Evolutionary conservation across 2,797 vertebrate genomes (phyloP), one percentile per base, ranked within the genome.

Genomic region (Gastrophryne carolinensis): DNA sequence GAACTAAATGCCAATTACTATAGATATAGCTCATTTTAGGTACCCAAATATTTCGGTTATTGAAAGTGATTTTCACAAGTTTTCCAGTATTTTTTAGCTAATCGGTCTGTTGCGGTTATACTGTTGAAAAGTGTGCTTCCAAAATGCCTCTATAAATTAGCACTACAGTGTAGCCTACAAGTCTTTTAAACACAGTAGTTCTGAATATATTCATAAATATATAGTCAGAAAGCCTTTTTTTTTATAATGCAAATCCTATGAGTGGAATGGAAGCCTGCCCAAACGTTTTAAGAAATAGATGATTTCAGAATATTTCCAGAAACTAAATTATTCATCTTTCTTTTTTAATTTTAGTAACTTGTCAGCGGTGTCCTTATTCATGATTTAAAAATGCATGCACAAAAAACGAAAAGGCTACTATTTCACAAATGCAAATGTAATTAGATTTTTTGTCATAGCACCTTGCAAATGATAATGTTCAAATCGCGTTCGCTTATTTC

Each of bases 381-480:
- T 39, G 30, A 27, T 35, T 50, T 21, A 56, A 24, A 77, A 69
- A 41, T 23, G 32, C 56, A 62, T 39, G 21, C 17, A 11, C 9
- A 4, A 8, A 61, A 39, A 78, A 49, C 39, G 23, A 23, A 65
- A n/a, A 78, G 60, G 34, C 37, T 63, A 57, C 58, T 26, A 78
- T 78, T 78, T 70, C 44, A 63, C 30, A 78, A 69, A 69, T 78
- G 67, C 66, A 64, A 77, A 77, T 71, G 66, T 71, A 63, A 71
- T 77, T 77, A 63, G 63, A 64, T 65, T 78, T 75, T 78, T 78
- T 71, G 67, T 71, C 67, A 65, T 58, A 65, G n/a, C n/a, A 72
- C 50, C 50, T 63, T 65, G 60, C 35, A 53, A 63, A 70, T 30
- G 26, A 77, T 54, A 62, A 62, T 65, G 52, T 23, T 65, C 50